Conservation (phyloP, 2,888 invertebrate genomes). For the Sesia bembeciformis region DNA sequence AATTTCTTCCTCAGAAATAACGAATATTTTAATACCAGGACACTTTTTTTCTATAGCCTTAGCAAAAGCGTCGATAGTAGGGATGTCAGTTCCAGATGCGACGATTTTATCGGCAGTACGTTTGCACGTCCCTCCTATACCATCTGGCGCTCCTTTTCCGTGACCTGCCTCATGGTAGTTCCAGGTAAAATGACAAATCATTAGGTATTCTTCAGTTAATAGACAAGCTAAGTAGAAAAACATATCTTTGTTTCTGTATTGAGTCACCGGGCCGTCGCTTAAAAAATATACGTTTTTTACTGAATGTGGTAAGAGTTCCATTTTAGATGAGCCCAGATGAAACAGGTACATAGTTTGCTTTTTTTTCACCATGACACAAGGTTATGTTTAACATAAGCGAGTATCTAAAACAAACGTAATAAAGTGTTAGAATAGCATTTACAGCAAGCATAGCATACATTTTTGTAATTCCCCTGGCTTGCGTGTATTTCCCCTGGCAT, state of each 20-base stretch:
- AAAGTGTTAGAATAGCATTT: slow-evolving; percentile 5
- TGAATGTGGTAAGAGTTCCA: slow-evolving; percentile 8
- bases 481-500: slow-evolving; percentile 9
- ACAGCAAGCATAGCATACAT: slow-evolving; percentile 3
- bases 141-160: slow-evolving; percentile 14
- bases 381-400: slow-evolving; percentile 3
- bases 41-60: neutral
- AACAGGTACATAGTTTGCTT: slow-evolving; percentile 10
- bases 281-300: slow-evolving; percentile 13
- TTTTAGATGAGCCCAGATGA: slow-evolving; percentile 14
- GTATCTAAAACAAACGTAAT: slow-evolving; percentile 9
- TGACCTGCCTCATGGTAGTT: slow-evolving; percentile 14
- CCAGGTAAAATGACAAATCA: slow-evolving; percentile 13
- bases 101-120: slow-evolving; percentile 12
- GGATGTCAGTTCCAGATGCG: slow-evolving; percentile 10
- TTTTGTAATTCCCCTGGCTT: slow-evolving; percentile 8
- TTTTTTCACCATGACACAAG: slow-evolving; percentile 7
- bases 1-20: no score
- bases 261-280: slow-evolving; percentile 14
- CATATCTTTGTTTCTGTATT: slow-evolving; percentile 16
- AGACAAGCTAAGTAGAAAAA: slow-evolving; percentile 8
- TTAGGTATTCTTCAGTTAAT: slow-evolving; percentile 5
- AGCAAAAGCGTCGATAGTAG: slow-evolving; percentile 7
- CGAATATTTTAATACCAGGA: no score
- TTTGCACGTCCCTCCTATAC: slow-evolving; percentile 13